Percentiles rank a stretch among this genome's conserved stretches.
These are phyloP conservation scores for Dolichotis patagonum DNA, from an alignment of 2,113 vertebrate genomes.

Conservation along the genomic window DNA sequence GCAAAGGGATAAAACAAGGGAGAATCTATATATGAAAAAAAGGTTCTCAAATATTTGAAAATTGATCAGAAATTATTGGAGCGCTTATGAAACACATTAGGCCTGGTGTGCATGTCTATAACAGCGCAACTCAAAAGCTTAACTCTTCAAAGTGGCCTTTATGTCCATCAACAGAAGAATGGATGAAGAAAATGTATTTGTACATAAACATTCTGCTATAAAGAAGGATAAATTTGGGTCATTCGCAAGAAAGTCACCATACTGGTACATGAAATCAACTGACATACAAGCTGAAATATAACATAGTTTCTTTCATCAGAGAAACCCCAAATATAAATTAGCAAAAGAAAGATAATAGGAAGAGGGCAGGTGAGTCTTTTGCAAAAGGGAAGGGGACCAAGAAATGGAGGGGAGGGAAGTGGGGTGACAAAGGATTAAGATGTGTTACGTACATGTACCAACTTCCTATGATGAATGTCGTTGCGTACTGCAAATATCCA, in stretches of 20 bases:
- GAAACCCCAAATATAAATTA: neutral
- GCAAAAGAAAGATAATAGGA: neutral
- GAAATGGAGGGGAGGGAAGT: neutral
- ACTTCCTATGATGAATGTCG: neutral
- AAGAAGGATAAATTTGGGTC: neutral
- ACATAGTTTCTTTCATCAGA: neutral
- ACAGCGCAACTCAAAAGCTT: neutral
- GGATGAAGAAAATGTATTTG: neutral
- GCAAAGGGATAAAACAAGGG: neutral
- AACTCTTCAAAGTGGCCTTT: neutral
- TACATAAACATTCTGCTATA: neutral
- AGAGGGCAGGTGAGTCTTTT: too few relatives aligned
- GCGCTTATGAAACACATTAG: neutral
- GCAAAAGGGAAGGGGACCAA: neutral
- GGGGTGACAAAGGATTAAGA: neutral
- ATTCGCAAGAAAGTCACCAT: neutral
- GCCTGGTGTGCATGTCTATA: neutral
- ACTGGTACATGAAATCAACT: neutral
- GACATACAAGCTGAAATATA: neutral
- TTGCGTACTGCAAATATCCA: neutral
- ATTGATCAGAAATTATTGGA: neutral
- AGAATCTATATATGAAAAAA: neutral
- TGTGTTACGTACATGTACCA: neutral
- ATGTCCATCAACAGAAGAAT: neutral
- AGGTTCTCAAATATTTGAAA: neutral